Percentiles rank a stretch among this genome's conserved stretches.
Conservation (phyloP, 1,140 invertebrate genomes). For the Muscidifurax raptorellus region DNA sequence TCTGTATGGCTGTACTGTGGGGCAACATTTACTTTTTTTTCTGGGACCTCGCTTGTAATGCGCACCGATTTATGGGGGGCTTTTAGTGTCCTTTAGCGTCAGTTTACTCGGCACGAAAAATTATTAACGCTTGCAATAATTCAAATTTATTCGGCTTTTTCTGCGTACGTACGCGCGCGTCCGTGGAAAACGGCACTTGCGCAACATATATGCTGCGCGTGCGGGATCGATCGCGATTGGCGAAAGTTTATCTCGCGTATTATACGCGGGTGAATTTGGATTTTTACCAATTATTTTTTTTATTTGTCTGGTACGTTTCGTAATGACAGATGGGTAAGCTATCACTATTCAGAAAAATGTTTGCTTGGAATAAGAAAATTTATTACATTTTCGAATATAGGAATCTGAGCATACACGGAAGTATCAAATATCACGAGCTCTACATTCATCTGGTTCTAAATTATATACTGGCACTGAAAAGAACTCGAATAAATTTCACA, state of each 20-base stretch:
- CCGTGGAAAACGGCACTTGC: neutral
- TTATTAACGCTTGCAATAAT: constrained; percentile 51
- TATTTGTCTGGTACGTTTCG: too few relatives aligned
- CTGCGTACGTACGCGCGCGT: neutral
- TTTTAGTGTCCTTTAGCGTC: constrained; percentile 52
- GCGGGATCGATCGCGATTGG: neutral
- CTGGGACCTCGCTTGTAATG: constrained; percentile 29
- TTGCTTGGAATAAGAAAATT: too few relatives aligned
- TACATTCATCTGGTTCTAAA: too few relatives aligned
- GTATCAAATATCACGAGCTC: too few relatives aligned
- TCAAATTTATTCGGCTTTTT: constrained; percentile 45
- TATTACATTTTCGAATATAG: too few relatives aligned
- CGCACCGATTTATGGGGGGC: constrained; percentile 32
- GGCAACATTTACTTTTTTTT: constrained; percentile 10
- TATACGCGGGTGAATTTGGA: too few relatives aligned
- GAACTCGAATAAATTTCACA: too few relatives aligned
- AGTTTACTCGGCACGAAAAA: constrained; percentile 37
- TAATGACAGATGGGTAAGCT: too few relatives aligned
- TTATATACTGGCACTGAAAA: too few relatives aligned
- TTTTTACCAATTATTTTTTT: too few relatives aligned
- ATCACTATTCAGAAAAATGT: too few relatives aligned
- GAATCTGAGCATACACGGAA: too few relatives aligned
- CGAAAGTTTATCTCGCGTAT: neutral
- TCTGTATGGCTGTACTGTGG: constrained; percentile 13
- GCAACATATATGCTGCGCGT: neutral